A percentile compares a stretch with the other conserved stretches of the same genome.
These are phyloP conservation scores for Drosophila arawakana DNA, from an alignment of 1,140 invertebrate genomes.

Conservation along the genomic window DNA sequence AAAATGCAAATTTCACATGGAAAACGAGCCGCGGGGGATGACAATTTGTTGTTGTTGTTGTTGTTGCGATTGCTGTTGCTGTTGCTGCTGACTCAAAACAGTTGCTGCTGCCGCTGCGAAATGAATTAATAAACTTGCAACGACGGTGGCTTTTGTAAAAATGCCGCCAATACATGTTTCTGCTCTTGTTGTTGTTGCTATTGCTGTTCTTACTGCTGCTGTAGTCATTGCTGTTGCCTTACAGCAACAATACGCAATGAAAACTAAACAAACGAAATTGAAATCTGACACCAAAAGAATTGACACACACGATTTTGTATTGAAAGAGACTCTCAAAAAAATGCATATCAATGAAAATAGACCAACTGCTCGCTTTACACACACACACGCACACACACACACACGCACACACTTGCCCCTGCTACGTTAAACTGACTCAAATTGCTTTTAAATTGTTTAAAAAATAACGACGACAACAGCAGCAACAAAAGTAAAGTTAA, in stretches of 20 bases:
- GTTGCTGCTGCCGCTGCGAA: constrained; percentile 55
- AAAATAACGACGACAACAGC: constrained; percentile 42
- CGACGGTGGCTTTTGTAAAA: constrained; percentile 76
- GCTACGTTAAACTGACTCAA: constrained; percentile 61
- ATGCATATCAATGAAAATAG: constrained; percentile 61
- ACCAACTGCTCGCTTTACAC: constrained; percentile 35
- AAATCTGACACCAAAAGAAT: constrained; percentile 83
- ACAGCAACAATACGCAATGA: constrained; percentile 73
- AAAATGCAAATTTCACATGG: constrained; percentile 82
- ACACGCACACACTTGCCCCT: constrained; percentile 4
- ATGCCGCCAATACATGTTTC: constrained; percentile 69
- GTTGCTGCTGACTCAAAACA: constrained; percentile 64
- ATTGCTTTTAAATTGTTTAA: constrained; percentile 82
- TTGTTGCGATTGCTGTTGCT: constrained; percentile 25
- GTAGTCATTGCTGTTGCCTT: constrained; percentile 56
- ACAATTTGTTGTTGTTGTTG: constrained; percentile 71
- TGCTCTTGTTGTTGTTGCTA: constrained; percentile 46
- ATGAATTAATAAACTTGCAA: constrained; percentile 82
- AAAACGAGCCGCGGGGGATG: constrained; percentile 79
- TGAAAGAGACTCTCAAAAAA: constrained; percentile 49
- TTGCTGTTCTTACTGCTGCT: constrained; percentile 48
- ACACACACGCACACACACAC: not conserved
- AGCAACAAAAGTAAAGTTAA: constrained; percentile 12
- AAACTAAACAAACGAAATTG: constrained; percentile 77
- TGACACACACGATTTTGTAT: constrained; percentile 59